These are phyloP conservation scores for Dicrostonyx torquatus DNA, from an alignment of 2,797 vertebrate species.

Conservation along the genomic window DNA sequence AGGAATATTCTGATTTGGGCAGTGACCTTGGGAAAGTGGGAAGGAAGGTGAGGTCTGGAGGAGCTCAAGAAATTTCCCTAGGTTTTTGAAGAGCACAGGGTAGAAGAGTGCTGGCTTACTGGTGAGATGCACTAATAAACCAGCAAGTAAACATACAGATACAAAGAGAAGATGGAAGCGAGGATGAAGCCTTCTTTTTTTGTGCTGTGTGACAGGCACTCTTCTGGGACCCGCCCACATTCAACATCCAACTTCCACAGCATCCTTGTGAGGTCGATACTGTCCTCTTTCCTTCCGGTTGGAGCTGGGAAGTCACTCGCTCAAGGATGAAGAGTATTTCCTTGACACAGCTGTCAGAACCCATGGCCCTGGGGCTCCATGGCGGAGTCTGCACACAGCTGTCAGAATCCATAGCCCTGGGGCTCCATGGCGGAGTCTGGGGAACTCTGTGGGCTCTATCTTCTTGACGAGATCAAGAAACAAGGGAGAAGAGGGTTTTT, in stretches of 20 bases:
- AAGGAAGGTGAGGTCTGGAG: too few species aligned
- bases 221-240: too few species aligned
- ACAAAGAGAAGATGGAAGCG: neutral
- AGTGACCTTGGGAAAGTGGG: neutral
- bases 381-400: neutral
- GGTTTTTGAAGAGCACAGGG: neutral
- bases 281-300: neutral
- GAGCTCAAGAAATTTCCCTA: neutral
- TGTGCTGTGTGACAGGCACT: accelerated
- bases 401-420: neutral
- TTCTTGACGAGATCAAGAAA: neutral
- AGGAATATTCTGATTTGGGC: neutral
- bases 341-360: neutral
- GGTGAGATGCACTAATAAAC: neutral
- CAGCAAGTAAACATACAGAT: too few species aligned
- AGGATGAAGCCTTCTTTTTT: accelerated
- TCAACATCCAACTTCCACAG: too few species aligned
- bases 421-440: accelerated
- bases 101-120: accelerated
- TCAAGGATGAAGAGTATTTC: neutral
- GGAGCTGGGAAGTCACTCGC: too few species aligned
- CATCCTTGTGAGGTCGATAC: neutral
- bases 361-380: too few species aligned
- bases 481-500: accelerated
- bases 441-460: accelerated